These are phyloP conservation scores for Torymus texanus DNA, from an alignment of 2,888 invertebrate species.

Conservation along the genomic window DNA sequence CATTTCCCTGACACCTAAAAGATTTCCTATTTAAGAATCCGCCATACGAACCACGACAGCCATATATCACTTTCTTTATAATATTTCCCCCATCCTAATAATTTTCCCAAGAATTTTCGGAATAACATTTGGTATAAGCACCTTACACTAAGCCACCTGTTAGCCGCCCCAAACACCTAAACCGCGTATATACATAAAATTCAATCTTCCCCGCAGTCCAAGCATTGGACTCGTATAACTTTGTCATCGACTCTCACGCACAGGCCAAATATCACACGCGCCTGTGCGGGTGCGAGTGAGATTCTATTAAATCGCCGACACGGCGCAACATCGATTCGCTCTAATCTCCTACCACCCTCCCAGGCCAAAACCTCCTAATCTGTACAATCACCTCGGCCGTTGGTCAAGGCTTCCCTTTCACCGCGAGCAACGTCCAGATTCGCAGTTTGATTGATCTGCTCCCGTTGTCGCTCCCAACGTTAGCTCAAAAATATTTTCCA, in stretches of 20 bases:
- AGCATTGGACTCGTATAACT: background rate
- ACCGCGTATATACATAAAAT: background rate
- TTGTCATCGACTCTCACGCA: constrained; percentile 2
- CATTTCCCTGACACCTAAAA: too few species aligned
- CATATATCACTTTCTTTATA: too few species aligned
- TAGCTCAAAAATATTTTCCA: constrained; percentile 22
- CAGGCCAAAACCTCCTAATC: constrained; percentile 17
- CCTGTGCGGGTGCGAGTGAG: background rate
- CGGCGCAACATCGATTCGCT: constrained; percentile 27
- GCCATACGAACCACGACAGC: too few species aligned
- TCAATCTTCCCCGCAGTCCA: constrained; percentile 12
- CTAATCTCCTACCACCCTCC: constrained; percentile 3
- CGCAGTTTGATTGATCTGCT: constrained; percentile 23
- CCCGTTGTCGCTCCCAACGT: background rate
- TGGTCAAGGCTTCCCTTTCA: constrained; percentile 21
- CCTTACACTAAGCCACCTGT: constrained; percentile 7
- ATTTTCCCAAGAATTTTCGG: background rate
- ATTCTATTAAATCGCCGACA: constrained; percentile 29
- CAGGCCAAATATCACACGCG: background rate
- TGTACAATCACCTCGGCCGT: constrained; percentile 21
- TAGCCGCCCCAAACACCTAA: background rate
- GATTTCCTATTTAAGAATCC: too few species aligned
- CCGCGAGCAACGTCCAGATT: background rate
- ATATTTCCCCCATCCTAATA: background rate
- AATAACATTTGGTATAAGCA: background rate